phyloP scores from a whole-genome alignment of 1,140 invertebrate genomes.

The Trichogramma pretiosum region DNA sequence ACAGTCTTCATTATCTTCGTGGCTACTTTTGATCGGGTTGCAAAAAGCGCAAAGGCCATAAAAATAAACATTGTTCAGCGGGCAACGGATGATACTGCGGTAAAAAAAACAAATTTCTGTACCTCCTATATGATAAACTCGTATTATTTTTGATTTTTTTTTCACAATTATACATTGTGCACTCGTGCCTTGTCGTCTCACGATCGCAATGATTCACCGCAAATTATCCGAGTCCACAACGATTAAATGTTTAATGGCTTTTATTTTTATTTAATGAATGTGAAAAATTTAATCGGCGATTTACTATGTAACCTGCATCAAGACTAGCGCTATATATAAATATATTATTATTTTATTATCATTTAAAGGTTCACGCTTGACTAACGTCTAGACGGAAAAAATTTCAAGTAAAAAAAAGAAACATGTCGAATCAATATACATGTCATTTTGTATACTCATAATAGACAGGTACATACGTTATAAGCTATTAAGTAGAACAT shows the following conservation, averaged over 20 bases:
- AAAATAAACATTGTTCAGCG: background rate
- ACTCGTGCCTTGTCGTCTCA: background rate
- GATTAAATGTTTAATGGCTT: background rate
- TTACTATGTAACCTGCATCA: constrained; percentile 42
- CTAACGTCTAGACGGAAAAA: constrained; percentile 40
- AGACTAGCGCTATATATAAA: constrained; percentile 38
- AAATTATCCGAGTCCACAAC: background rate
- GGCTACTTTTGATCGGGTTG: constrained; percentile 46
- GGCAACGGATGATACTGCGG: background rate
- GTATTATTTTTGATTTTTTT: background rate
- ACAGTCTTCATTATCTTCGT: constrained; percentile 30
- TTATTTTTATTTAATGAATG: background rate
- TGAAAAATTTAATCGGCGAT: constrained; percentile 11
- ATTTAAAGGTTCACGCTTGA: constrained; percentile 45
- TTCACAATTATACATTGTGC: background rate
- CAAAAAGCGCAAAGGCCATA: constrained; percentile 24
- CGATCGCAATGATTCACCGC: background rate
- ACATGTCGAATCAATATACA: constrained; percentile 1
- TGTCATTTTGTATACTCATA: constrained; percentile 14
- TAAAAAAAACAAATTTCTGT: background rate
- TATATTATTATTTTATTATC: constrained; percentile 7
- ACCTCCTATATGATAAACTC: no score
- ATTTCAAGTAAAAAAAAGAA: constrained; percentile 15
- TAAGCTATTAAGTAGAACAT: constrained; percentile 17
- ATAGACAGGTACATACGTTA: constrained; percentile 6